These are phyloP conservation scores for Pterophyllum scalare DNA, from an alignment of 2,113 vertebrate species.

Conservation along the genomic window DNA sequence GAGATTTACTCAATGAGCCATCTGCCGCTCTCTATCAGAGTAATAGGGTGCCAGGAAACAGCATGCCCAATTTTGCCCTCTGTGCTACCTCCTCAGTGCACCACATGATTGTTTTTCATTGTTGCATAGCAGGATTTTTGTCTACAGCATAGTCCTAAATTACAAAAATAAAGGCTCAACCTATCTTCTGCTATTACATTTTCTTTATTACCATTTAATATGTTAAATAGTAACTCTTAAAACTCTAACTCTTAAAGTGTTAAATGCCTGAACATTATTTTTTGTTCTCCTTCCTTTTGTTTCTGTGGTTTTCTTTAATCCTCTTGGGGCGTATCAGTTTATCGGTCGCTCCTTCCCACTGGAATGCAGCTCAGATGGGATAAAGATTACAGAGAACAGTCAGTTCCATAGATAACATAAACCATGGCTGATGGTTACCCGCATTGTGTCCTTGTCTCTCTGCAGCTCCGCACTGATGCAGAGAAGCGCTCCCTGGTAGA, in stretches of 20 bases:
- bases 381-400: slow-evolving; percentile 52
- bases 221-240: no score
- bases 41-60: slow-evolving; percentile 51
- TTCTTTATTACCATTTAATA: background rate
- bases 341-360: slow-evolving; percentile 19
- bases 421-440: slow-evolving; percentile 39
- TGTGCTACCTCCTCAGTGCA: slow-evolving; percentile 30
- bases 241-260: slow-evolving; percentile 15
- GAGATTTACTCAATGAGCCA: slow-evolving; percentile 57
- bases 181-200: background rate
- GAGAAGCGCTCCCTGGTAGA: slow-evolving; percentile 96
- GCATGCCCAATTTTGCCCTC: slow-evolving; percentile 54
- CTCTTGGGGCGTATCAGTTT: slow-evolving; percentile 12
- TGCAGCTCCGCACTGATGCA: slow-evolving; percentile 94
- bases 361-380: slow-evolving; percentile 63
- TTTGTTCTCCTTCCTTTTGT: slow-evolving; percentile 26
- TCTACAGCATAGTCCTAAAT: background rate
- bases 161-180: background rate
- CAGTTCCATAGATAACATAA: slow-evolving; percentile 47
- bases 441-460: background rate
- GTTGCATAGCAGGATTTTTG: background rate
- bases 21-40: slow-evolving; percentile 57
- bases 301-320: slow-evolving; percentile 25
- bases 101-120: slow-evolving; percentile 43
- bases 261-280: slow-evolving; percentile 7